Evolutionary conservation across 2,888 invertebrate genomes (phyloP).

Genomic region (Acholoe squamosa): DNA sequence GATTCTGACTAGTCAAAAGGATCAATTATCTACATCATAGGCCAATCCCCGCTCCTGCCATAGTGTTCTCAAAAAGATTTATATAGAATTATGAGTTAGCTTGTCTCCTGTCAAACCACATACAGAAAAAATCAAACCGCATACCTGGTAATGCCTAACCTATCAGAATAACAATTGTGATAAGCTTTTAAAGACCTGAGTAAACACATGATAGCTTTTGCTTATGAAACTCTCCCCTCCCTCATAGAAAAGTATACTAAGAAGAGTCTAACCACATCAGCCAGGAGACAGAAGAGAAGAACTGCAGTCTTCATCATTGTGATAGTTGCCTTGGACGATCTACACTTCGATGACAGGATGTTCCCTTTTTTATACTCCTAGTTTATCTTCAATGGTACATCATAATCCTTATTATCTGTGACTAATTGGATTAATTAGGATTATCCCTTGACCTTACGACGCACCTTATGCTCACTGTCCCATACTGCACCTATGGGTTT

Average conservation of each 20-base stretch:
- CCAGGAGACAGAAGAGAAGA: constrained; percentile 21
- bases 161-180: neutral
- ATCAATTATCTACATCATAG: too few relatives aligned
- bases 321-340: neutral
- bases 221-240: neutral
- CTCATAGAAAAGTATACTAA: neutral
- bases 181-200: neutral
- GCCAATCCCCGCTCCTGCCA: neutral
- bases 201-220: neutral
- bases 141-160: neutral
- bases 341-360: too few relatives aligned
- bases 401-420: too few relatives aligned
- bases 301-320: neutral
- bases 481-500: too few relatives aligned
- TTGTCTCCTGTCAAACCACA: neutral
- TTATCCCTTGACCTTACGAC: too few relatives aligned
- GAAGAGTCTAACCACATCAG: neutral
- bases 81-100: neutral
- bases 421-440: too few relatives aligned
- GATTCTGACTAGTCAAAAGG: too few relatives aligned
- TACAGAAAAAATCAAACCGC: neutral
- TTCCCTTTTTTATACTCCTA: too few relatives aligned
- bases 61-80: neutral
- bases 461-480: too few relatives aligned
- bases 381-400: too few relatives aligned